Evolutionary conservation across 1,140 invertebrate species (phyloP), one percentile per base, ranked within the genome.

Genomic region (Caerostris darwini): DNA sequence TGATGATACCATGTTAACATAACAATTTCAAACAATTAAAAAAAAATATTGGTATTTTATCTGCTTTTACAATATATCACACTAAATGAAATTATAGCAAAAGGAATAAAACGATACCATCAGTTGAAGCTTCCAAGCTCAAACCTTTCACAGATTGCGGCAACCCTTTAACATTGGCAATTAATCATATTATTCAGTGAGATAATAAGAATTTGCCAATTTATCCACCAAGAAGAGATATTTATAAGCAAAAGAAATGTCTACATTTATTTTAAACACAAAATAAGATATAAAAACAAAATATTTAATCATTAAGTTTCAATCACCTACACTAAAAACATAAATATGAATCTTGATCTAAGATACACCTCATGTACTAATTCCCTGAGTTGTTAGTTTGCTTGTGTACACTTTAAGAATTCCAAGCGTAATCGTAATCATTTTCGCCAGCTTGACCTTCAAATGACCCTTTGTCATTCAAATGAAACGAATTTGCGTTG

Each of bases 401-500:
- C 12, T 5, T 77, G 5, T 12, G 3, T 12, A 54, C 19, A 34
- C 6, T 17, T 87, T 19, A 87, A 3, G 82, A 83, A 58, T 64
- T 87, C 57, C 34, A 87, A 5, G 53, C 59, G 34, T 90, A 90
- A 81, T 90, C 89, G 19, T 90, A 90, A 50, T 90, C 89, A 53
- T 90, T 90, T 81, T 90, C 89, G 0, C n/a, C 57, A 0, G 67
- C 54, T 50, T 90, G 71, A 59, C 50, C 54, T 14, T 90, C 53
- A n/a, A 19, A 77, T 4, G 19, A 12, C 6, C 64, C 67, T 81
- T 90, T 57, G 7, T 81, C 69, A 71, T 81, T 90, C 7, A 14
- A 12, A 50, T 64, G 6, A 17, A 54, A 81, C 2, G 53, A 81
- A 81, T 89, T 69, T 17, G 10, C 53, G 71, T 71, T 57, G 3